Evolutionary conservation across 1,140 invertebrate species (phyloP), one percentile per base, ranked within the genome.

Genomic region (Dysdera silvatica): DNA sequence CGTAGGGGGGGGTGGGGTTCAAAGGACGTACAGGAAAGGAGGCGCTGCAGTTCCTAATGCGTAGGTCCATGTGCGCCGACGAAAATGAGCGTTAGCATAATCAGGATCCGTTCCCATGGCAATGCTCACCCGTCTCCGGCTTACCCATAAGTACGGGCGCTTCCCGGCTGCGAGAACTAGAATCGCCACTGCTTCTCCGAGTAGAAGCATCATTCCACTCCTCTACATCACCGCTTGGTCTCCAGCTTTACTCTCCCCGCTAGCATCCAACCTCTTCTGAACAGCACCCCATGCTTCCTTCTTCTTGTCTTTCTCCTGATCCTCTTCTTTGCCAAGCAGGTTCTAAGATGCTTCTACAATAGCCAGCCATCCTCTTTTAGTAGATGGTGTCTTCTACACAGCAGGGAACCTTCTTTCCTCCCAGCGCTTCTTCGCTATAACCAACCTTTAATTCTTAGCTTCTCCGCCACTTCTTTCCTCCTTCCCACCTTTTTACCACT

Each of bases 71-170:
- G 37, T 51, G 59, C 49, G 59, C 59, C 49, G 40, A 52, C 43
- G n/a, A 61, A 52, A 51, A 41, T 48, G 59, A 61, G 59, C 54
- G 59, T 61, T 60, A 61, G 49, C 59, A 61, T 61, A 61, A 61
- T 61, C 59, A 61, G 59, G 59, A 61, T 53, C 43, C 49, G 59
- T 61, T 61, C 37, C 40, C 49, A 61, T 61, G 49, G 23, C 20
- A 35, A 54, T 51, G 48, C 20, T 51, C 59, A 37, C 58, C 58
- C 58, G 35, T 33, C 54, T 26, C 37, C 54, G 54, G 54, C 29
- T 57, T 45, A 32, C 57, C 59, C 59, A 61, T 61, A 61, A 61
- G 59, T 41, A 54, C 28, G 37, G 59, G 20, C 35, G 20, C n/a
- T 51, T 53, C 37, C 47, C 26, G 8, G 18, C 33, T 29, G 14